A percentile compares a stretch with the other conserved stretches of the same genome.
These are phyloP conservation scores for Hyppa rectilinea DNA, from an alignment of 2,888 invertebrate genomes.

Conservation along the genomic window DNA sequence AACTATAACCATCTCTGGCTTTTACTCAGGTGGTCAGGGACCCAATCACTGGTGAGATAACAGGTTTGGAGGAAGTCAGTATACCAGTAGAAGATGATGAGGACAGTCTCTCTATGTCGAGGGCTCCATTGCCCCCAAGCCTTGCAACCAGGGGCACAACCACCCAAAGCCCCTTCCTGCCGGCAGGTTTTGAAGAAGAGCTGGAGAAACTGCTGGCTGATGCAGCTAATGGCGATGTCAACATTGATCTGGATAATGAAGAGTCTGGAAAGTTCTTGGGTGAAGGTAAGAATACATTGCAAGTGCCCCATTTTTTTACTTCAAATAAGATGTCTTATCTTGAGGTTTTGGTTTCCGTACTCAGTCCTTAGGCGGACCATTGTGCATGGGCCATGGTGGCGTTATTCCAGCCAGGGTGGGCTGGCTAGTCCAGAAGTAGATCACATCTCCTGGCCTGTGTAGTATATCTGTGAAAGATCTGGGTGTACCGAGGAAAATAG, in stretches of 20 bases:
- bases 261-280: constrained; percentile 87
- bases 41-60: constrained; percentile 93
- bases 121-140: constrained; percentile 94
- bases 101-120: constrained; percentile 92
- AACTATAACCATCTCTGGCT: background rate
- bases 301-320: background rate
- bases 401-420: too few species aligned
- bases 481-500: too few species aligned
- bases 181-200: constrained; percentile 94
- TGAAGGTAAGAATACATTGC: constrained; percentile 79
- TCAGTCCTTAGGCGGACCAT: too few species aligned
- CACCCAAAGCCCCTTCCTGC: constrained; percentile 96
- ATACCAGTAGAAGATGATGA: constrained; percentile 86
- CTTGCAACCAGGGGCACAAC: constrained; percentile 94
- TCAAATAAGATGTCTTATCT: too few species aligned
- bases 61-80: constrained; percentile 91
- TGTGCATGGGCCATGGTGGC: too few species aligned
- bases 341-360: too few species aligned
- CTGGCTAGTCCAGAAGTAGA: too few species aligned
- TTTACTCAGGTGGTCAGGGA: constrained; percentile 92
- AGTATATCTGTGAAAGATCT: too few species aligned
- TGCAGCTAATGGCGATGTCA: constrained; percentile 79
- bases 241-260: constrained; percentile 83
- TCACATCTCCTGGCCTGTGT: too few species aligned
- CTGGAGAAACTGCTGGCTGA: constrained; percentile 84